Evolutionary conservation across 2,888 invertebrate genomes (phyloP).

Genomic region (Nasonovia ribisnigri): DNA sequence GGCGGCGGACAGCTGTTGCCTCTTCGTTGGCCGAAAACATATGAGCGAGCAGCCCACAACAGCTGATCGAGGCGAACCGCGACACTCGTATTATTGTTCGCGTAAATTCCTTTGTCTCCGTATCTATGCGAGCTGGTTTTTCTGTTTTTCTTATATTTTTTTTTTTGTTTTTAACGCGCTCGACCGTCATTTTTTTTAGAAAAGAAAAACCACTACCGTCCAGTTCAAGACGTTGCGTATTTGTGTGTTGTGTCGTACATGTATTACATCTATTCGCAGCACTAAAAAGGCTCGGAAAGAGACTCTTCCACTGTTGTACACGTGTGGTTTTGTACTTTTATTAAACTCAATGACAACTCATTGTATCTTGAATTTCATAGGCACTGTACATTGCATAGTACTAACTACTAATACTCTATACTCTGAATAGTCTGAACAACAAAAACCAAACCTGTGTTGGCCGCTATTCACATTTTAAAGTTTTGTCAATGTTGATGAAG

Average conservation of each 20-base stretch:
- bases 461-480: no score
- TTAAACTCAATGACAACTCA: neutral
- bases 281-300: neutral
- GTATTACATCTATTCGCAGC: neutral
- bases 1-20: slow-evolving; percentile 63
- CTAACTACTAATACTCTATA: no score
- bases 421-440: neutral
- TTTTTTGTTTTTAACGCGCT: neutral
- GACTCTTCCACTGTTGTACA: neutral
- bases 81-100: neutral
- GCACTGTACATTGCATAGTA: no score
- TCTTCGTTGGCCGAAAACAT: slow-evolving; percentile 39
- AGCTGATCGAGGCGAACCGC: neutral
- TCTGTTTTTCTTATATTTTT: neutral
- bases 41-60: neutral
- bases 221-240: neutral
- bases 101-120: neutral
- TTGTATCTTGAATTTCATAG: neutral
- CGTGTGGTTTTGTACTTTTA: neutral
- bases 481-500: neutral
- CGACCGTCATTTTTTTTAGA: neutral
- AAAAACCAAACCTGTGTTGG: no score
- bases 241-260: neutral
- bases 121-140: neutral
- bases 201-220: neutral